Conservation (phyloP, 2,797 vertebrate species). For the Coracias cyanogaster region DNA sequence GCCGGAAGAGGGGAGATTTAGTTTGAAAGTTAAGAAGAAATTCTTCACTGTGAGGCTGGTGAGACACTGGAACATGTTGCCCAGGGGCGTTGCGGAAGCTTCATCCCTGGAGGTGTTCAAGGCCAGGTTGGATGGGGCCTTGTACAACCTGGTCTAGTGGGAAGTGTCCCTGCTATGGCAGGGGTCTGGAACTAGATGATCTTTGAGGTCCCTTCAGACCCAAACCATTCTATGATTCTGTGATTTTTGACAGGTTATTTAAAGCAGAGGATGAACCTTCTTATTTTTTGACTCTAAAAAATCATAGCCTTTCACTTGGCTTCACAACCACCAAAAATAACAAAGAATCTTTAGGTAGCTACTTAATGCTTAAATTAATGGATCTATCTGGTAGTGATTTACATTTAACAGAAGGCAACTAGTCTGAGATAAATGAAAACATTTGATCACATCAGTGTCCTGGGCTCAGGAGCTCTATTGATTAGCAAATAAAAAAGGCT, state of each 20-base stretch:
- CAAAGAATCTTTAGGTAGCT: background rate
- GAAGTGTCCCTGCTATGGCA: no score
- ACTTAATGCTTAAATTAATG: background rate
- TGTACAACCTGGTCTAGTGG: no score
- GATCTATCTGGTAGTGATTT: background rate
- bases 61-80: no score
- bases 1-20: no score
- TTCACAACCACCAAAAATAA: background rate
- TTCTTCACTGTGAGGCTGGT: no score
- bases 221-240: no score
- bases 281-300: background rate
- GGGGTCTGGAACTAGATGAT: no score
- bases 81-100: no score
- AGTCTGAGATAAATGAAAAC: background rate
- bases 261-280: background rate
- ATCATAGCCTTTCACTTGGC: background rate
- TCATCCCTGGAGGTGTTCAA: no score
- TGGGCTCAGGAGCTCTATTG: background rate
- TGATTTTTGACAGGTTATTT: background rate
- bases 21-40: no score
- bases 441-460: background rate
- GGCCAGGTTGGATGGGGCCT: no score
- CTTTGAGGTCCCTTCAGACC: no score
- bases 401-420: background rate
- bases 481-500: background rate